A percentile compares a stretch with the other conserved stretches of the same genome.
phyloP scores from a whole-genome alignment of 2,888 invertebrate genomes.

The Masnerella sp. region DNA sequence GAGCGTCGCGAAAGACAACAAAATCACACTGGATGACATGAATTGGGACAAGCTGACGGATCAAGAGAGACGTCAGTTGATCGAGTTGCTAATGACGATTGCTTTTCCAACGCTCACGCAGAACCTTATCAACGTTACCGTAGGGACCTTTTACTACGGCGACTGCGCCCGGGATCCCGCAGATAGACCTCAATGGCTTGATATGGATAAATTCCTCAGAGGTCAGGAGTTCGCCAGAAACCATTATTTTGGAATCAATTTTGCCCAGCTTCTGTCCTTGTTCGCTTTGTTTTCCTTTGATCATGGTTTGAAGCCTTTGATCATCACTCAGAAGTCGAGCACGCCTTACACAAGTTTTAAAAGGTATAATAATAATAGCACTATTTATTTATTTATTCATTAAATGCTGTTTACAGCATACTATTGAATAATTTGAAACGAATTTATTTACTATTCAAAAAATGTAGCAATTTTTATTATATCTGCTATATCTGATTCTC shows the following conservation, averaged over 20 bases:
- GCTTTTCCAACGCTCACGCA: slow-evolving; percentile 17
- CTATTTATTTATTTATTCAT: too few relatives aligned
- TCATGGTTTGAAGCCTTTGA: slow-evolving; percentile 76
- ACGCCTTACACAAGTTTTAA: slow-evolving; percentile 77
- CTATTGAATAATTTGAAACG: too few relatives aligned
- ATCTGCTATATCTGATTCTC: too few relatives aligned
- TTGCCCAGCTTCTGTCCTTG: slow-evolving; percentile 75
- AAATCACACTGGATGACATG: neutral
- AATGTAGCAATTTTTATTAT: too few relatives aligned
- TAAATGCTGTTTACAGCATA: too few relatives aligned
- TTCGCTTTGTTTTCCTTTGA: slow-evolving; percentile 75
- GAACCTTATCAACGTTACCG: slow-evolving; percentile 7
- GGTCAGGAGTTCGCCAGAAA: slow-evolving; percentile 78
- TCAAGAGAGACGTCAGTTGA: slow-evolving; percentile 17
- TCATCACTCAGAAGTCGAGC: slow-evolving; percentile 78
- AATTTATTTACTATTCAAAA: too few relatives aligned
- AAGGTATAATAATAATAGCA: too few relatives aligned
- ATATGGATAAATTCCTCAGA: slow-evolving; percentile 75
- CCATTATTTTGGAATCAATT: slow-evolving; percentile 72
- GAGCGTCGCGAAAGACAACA: neutral
- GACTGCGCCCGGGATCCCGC: slow-evolving; percentile 65
- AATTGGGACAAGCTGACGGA: slow-evolving; percentile 21
- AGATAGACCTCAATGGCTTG: slow-evolving; percentile 76
- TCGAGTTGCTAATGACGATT: neutral
- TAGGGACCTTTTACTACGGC: slow-evolving; percentile 52